Percentiles rank a stretch among this genome's conserved stretches.
Conservation (phyloP, 2,888 invertebrate species). For the Sylvicola cinctus region DNA sequence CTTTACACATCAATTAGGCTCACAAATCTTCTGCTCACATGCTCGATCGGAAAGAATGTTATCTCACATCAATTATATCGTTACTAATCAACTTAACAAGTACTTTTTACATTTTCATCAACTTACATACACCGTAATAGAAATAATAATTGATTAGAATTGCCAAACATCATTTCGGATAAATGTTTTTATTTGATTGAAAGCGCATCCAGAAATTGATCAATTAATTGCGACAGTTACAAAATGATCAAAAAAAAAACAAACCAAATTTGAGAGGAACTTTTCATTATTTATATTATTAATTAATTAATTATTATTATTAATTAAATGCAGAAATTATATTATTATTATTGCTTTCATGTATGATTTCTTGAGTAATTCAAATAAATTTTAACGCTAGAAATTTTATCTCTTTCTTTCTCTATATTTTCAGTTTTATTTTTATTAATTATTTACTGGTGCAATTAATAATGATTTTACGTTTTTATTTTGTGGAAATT, state of each 20-base stretch:
- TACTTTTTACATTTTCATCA: too few relatives aligned
- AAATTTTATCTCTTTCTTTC: constrained; percentile 6
- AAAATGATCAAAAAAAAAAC: constrained; percentile 3
- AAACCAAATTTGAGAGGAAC: not conserved
- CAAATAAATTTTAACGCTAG: constrained; percentile 6
- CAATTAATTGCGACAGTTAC: not conserved
- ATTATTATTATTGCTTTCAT: constrained; percentile 7
- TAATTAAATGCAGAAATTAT: constrained; percentile 1
- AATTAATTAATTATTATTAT: not conserved
- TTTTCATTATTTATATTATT: too few relatives aligned
- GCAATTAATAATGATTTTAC: constrained; percentile 1
- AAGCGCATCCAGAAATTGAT: too few relatives aligned
- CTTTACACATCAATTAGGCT: too few relatives aligned
- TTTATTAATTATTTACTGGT: not conserved
- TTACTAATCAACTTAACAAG: too few relatives aligned
- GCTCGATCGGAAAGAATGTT: too few relatives aligned
- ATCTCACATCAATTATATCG: too few relatives aligned
- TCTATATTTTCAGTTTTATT: not conserved
- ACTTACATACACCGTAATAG: too few relatives aligned
- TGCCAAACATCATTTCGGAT: too few relatives aligned
- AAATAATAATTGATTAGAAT: too few relatives aligned
- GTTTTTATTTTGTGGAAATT: constrained; percentile 3
- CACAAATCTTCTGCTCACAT: too few relatives aligned
- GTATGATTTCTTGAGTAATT: constrained; percentile 5
- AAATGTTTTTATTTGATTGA: too few relatives aligned